Conservation (phyloP, 2,888 invertebrate genomes). For the Pristionchus fissidentatus region DNA sequence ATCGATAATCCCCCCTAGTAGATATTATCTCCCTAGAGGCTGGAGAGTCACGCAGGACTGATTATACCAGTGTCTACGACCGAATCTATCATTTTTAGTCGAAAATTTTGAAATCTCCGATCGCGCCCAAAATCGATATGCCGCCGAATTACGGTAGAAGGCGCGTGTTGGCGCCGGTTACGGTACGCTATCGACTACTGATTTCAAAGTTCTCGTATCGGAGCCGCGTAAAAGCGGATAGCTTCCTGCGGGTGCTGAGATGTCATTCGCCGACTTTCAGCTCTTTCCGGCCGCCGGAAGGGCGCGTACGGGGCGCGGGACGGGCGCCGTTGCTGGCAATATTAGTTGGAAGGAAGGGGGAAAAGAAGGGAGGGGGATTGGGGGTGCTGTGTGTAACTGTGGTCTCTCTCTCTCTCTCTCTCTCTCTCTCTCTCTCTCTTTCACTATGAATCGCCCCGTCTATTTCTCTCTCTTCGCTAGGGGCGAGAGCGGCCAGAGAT, state of each 20-base stretch:
- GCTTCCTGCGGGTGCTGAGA: background rate
- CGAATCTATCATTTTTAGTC: no score
- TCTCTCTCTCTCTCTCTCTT: background rate
- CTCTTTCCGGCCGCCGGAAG: background rate
- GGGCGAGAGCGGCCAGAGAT: slow-evolving; percentile 20
- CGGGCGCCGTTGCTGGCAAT: background rate
- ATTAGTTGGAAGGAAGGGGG: background rate
- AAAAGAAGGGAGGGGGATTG: background rate
- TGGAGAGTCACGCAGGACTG: background rate
- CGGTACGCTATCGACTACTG: background rate
- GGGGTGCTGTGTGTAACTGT: slow-evolving; percentile 13
- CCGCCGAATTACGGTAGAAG: background rate
- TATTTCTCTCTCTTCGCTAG: background rate
- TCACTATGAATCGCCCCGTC: slow-evolving; percentile 8
- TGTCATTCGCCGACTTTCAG: background rate
- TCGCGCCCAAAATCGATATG: background rate
- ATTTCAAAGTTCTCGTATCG: background rate
- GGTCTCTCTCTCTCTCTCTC: slow-evolving; percentile 13
- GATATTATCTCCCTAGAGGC: background rate
- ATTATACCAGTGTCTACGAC: background rate
- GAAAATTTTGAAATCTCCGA: background rate
- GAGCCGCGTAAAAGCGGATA: background rate
- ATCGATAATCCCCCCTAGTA: slow-evolving; percentile 11
- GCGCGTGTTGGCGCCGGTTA: background rate
- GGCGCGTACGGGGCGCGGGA: background rate